Conservation (phyloP, 2,888 invertebrate species). For the Aleiodes alternator region DNA sequence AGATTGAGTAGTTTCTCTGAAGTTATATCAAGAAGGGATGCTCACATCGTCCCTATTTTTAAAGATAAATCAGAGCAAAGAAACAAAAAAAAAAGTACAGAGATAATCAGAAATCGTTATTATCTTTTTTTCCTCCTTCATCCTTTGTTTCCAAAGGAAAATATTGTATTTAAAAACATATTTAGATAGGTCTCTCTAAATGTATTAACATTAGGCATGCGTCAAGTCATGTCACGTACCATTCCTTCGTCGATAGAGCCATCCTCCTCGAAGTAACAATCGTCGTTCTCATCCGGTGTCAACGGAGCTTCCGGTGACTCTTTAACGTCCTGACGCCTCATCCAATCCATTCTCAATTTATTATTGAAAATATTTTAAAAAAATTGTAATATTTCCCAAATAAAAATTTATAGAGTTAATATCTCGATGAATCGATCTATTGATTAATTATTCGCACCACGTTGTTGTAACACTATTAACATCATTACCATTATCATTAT, state of each 20-base stretch:
- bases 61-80: background rate
- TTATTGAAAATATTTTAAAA: background rate
- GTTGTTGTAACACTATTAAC: too few relatives aligned
- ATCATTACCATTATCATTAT: too few relatives aligned
- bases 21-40: conserved; percentile 3
- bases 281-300: conserved; percentile 68
- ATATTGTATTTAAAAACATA: background rate
- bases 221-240: conserved; percentile 66
- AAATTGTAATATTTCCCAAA: background rate
- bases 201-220: conserved; percentile 11
- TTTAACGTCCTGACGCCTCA: conserved; percentile 64
- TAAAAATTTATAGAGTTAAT: conserved; percentile 2
- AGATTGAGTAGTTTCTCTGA: conserved; percentile 24
- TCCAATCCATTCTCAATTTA: conserved; percentile 67
- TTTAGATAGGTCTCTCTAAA: background rate
- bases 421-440: too few relatives aligned
- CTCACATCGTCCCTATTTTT: background rate
- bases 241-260: conserved; percentile 71
- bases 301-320: conserved; percentile 64
- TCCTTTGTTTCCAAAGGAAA: too few relatives aligned
- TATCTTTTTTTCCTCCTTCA: background rate
- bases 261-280: conserved; percentile 71
- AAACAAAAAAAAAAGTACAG: background rate
- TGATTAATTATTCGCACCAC: too few relatives aligned
- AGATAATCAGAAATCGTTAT: background rate